Evolutionary conservation across 2,797 vertebrate species (phyloP).

Genomic region (Ctenochaetus hawaiiensis): DNA sequence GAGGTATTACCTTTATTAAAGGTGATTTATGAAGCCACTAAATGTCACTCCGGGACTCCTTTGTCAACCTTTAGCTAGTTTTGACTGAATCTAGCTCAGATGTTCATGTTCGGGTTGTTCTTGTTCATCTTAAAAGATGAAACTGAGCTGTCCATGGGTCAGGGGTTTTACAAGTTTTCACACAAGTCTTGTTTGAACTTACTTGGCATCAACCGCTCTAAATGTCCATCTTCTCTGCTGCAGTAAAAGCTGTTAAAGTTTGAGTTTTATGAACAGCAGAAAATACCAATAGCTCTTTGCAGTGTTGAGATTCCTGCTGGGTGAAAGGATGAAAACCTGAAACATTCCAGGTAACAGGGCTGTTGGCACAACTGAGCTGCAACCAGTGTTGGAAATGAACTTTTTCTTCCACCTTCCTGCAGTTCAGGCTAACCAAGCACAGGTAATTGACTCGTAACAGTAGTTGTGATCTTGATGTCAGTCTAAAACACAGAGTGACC

Average conservation of each 20-base stretch:
- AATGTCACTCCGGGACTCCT: slow-evolving; percentile 51
- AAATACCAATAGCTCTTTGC: slow-evolving; percentile 7
- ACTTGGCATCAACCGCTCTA: slow-evolving; percentile 20
- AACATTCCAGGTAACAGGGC: too few species aligned
- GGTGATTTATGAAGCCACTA: slow-evolving; percentile 53
- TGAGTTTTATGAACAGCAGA: slow-evolving; percentile 2
- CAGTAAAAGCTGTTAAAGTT: slow-evolving; percentile 21
- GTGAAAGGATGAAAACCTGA: not conserved
- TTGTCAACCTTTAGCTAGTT: slow-evolving; percentile 9
- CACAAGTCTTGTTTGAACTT: slow-evolving; percentile 1
- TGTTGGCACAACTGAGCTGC: too few species aligned
- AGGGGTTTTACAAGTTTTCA: slow-evolving; percentile 17
- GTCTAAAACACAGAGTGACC: too few species aligned
- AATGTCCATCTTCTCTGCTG: slow-evolving; percentile 30
- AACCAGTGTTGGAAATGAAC: too few species aligned
- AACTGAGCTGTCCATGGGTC: slow-evolving; percentile 16
- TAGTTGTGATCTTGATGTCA: too few species aligned
- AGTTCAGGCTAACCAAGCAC: too few species aligned
- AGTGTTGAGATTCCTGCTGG: not conserved
- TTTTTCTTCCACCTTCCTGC: too few species aligned
- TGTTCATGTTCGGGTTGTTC: not conserved
- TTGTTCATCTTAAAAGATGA: slow-evolving; percentile 1
- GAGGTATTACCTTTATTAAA: slow-evolving; percentile 55
- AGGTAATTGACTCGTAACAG: too few species aligned
- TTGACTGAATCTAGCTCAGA: slow-evolving; percentile 7